Conservation (phyloP, 2,797 vertebrate species). For the Aphelocoma californica region DNA sequence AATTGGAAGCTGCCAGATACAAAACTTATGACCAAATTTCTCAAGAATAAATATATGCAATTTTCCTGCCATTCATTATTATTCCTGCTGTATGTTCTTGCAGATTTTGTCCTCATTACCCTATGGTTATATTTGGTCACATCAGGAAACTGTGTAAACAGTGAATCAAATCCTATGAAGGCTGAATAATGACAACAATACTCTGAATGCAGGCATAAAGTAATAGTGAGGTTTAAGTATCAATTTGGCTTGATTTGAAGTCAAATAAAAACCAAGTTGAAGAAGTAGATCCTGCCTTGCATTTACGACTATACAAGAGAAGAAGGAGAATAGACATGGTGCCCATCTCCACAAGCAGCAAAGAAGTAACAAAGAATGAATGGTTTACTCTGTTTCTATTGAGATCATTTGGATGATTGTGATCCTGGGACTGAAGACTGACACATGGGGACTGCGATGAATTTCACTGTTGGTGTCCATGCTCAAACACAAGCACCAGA, state of each 20-base stretch:
- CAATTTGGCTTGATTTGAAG: neutral
- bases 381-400: neutral
- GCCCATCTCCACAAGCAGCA: neutral
- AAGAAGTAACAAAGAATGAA: neutral
- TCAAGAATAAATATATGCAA: neutral
- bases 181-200: neutral
- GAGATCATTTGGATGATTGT: neutral
- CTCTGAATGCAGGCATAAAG: neutral
- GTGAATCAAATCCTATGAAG: neutral
- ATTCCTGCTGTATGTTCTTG: neutral
- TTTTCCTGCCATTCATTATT: neutral
- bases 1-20: neutral
- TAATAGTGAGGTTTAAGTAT: neutral
- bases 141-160: neutral
- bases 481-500: neutral
- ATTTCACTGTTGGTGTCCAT: neutral
- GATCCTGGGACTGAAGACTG: neutral
- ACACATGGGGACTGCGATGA: neutral
- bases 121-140: neutral
- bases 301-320: neutral
- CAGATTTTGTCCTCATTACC: neutral
- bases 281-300: neutral
- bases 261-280: neutral
- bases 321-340: neutral
- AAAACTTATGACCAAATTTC: neutral